Base-by-base conservation (phyloP, 2,113 vertebrate species). In the Hippolais icterina region DNA sequence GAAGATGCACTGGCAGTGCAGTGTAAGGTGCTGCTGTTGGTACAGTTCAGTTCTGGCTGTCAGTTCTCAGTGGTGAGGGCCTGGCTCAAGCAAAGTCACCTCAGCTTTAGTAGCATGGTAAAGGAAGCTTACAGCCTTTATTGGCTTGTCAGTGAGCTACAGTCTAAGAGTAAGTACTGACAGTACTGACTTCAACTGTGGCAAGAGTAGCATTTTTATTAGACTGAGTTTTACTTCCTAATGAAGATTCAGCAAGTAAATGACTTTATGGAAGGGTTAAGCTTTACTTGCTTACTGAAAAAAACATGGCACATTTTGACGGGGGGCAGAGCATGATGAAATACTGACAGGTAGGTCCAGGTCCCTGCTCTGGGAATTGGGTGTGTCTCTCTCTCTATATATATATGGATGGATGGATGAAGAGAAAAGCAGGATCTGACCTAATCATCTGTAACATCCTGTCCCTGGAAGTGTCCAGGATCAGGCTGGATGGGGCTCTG, bases 1-100 rank as follows among this genome's bases (percentile, higher is more conserved):
- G 2, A 0, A 6, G 2, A 0, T 7, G 6, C 7, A 0, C 1
- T 7, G 44, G 16, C 17, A 23, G 23, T 4, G n/a, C 44, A 37
- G n/a, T 3, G 5, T 2, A 5, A 35, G 47, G 46, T 8, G 61
- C 47, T 44, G 63, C 2, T 52, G 50, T 16, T 6, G 4, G 23
- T 9, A 20, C 71, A 50, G 44, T 4, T 59, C 25, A 50, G 27
- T 49, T 25, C 35, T 49, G 52, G 44, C 52, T 76, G 10, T 35
- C 71, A 18, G 25, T 8, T 27, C 25, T 17, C 39, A 84, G 37
- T 20, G 28, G 4, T 28, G 12, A 88, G 60, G 35, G 29, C 28
- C 13, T 14, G 41, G 33, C 41, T 44, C 1, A 3, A 54, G 57
- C 8, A 4, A 90, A 20, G 15, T 11, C 64, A 42, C 25, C 35